phyloP scores from a whole-genome alignment of 1,140 invertebrate species.

The Drosophila pachea region DNA sequence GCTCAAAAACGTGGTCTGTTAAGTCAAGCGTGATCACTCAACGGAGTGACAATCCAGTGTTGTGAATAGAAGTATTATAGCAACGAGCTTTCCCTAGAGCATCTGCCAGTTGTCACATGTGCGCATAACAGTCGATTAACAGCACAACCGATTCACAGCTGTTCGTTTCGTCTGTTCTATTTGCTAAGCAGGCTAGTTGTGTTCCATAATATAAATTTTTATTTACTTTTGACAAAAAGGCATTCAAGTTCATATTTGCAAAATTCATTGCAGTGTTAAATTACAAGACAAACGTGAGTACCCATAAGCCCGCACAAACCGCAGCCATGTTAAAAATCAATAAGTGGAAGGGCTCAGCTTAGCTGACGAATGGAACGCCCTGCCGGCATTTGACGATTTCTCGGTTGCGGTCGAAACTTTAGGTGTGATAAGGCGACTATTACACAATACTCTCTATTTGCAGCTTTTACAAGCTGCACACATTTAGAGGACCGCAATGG shows the following conservation, averaged over 20 bases:
- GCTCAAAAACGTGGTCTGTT: background rate
- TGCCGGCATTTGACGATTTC: slow-evolving; percentile 40
- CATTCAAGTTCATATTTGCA: slow-evolving; percentile 53
- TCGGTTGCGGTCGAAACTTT: slow-evolving; percentile 24
- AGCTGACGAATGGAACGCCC: slow-evolving; percentile 25
- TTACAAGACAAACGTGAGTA: slow-evolving; percentile 53
- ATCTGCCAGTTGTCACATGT: slow-evolving; percentile 30
- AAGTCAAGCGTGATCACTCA: background rate
- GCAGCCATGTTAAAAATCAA: slow-evolving; percentile 55
- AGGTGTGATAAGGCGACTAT: slow-evolving; percentile 56
- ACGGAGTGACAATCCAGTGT: background rate
- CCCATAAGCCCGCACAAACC: background rate
- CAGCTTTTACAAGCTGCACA: slow-evolving; percentile 42
- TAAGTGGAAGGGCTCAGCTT: slow-evolving; percentile 33
- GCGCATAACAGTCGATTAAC: slow-evolving; percentile 11
- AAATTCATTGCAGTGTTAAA: slow-evolving; percentile 67
- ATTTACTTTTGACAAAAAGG: slow-evolving; percentile 57
- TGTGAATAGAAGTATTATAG: background rate
- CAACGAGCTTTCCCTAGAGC: slow-evolving; percentile 11
- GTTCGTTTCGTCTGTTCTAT: slow-evolving; percentile 31
- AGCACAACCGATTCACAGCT: slow-evolving; percentile 28
- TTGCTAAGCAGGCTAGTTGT: slow-evolving; percentile 44
- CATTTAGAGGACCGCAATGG: slow-evolving; percentile 38
- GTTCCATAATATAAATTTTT: slow-evolving; percentile 35
- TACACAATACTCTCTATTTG: slow-evolving; percentile 61